Percentiles rank a stretch among this genome's conserved stretches.
phyloP scores from a whole-genome alignment of 2,113 vertebrate genomes.

The Turnix velox region DNA sequence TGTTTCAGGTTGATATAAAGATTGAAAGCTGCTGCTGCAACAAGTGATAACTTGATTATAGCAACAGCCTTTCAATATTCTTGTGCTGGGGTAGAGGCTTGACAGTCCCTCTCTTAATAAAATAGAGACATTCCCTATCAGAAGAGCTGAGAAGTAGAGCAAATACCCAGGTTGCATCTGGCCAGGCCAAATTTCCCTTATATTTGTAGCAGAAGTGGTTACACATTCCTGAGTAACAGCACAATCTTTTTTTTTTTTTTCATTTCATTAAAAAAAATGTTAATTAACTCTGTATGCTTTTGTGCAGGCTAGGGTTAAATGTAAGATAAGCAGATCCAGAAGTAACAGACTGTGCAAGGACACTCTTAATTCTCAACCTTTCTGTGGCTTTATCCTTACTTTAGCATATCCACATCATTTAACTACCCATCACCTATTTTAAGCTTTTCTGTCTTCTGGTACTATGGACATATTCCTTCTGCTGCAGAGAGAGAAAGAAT shows the following conservation, averaged over 20 bases:
- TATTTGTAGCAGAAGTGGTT: not conserved
- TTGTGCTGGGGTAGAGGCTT: not conserved
- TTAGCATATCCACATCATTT: not conserved
- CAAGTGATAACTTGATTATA: conserved; percentile 54
- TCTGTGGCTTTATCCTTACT: not conserved
- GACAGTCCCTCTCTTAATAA: conserved; percentile 12
- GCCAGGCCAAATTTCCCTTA: not conserved
- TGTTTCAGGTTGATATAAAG: conserved; percentile 13
- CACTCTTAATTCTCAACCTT: not conserved
- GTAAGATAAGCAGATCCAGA: not conserved
- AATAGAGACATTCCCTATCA: not conserved
- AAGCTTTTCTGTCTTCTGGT: not conserved
- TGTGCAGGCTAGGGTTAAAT: not conserved
- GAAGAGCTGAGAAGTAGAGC: not conserved
- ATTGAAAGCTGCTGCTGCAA: conserved; percentile 46
- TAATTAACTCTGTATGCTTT: not conserved
- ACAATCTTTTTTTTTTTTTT: not conserved
- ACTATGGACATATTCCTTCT: not conserved
- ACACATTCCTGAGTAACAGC: not conserved
- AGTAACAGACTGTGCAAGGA: not conserved
- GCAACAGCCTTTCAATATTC: conserved; percentile 15
- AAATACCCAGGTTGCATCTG: not conserved
- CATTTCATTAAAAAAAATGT: not conserved
- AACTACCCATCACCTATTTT: not conserved
- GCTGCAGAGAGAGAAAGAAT: not conserved